A percentile compares a stretch with the other conserved stretches of the same genome.
Conservation (phyloP, 2,888 invertebrate genomes). For the Gastracanthus pulcherrimus region DNA sequence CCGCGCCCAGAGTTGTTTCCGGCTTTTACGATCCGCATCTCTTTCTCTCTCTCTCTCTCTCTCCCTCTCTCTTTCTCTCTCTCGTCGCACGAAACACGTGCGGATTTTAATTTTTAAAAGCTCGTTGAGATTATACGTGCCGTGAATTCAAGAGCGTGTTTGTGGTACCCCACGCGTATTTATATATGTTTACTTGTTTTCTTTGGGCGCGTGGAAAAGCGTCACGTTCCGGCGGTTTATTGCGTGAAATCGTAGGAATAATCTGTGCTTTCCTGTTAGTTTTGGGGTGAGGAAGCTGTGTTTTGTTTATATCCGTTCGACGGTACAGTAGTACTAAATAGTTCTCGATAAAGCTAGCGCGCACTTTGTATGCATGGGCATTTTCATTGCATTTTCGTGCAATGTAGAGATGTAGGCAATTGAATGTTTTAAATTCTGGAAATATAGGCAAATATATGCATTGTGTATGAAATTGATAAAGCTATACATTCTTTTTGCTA, state of each 20-base stretch:
- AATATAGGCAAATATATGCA: too few species aligned
- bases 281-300: not conserved
- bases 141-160: conserved; percentile 14
- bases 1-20: not conserved
- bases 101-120: conserved; percentile 40
- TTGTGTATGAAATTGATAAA: too few species aligned
- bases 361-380: too few species aligned
- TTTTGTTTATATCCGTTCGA: not conserved
- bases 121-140: conserved; percentile 37
- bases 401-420: too few species aligned
- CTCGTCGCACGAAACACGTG: not conserved
- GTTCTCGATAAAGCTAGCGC: too few species aligned
- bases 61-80: not conserved
- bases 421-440: too few species aligned
- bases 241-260: not conserved
- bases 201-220: not conserved
- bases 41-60: too few species aligned
- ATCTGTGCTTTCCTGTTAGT: not conserved
- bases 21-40: not conserved
- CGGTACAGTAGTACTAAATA: too few species aligned
- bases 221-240: conserved; percentile 30
- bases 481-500: too few species aligned
- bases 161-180: not conserved
- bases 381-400: too few species aligned
- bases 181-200: conserved; percentile 1